phyloP scores from a whole-genome alignment of 2,797 vertebrate genomes.

The Denticeps clupeoides region DNA sequence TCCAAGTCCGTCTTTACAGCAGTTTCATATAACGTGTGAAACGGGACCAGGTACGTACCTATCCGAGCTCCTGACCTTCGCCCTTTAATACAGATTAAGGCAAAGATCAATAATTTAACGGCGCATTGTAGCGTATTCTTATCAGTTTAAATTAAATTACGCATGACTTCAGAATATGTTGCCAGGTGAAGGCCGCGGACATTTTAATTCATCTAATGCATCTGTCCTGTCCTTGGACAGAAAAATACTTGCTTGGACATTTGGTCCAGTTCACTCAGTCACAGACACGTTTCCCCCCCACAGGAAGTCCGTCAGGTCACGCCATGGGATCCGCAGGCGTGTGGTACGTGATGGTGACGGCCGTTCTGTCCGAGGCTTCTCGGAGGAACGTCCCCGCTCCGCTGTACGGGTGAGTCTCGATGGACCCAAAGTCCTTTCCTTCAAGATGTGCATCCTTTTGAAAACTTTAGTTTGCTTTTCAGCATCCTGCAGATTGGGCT shows the following conservation, averaged over 20 bases:
- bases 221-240: no score
- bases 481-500: conserved; percentile 66
- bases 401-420: conserved; percentile 45
- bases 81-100: no score
- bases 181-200: no score
- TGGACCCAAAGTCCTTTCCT: no score
- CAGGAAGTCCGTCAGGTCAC: conserved; percentile 75
- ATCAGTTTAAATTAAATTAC: no score
- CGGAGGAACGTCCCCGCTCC: conserved; percentile 35
- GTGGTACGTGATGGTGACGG: conserved; percentile 85
- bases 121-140: no score
- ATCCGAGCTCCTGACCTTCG: no score
- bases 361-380: conserved; percentile 60
- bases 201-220: no score
- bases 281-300: background rate
- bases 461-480: conserved; percentile 9
- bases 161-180: no score
- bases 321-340: conserved; percentile 89
- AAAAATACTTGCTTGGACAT: no score
- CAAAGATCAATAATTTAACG: no score
- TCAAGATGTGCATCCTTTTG: no score
- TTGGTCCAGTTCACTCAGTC: background rate
- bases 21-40: conserved; percentile 92
- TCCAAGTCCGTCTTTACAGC: conserved; percentile 66
- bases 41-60: conserved; percentile 76